Percentiles rank a stretch among this genome's conserved stretches.
These are phyloP conservation scores for Gortyna flavago DNA, from an alignment of 2,888 invertebrate species.

Conservation along the genomic window DNA sequence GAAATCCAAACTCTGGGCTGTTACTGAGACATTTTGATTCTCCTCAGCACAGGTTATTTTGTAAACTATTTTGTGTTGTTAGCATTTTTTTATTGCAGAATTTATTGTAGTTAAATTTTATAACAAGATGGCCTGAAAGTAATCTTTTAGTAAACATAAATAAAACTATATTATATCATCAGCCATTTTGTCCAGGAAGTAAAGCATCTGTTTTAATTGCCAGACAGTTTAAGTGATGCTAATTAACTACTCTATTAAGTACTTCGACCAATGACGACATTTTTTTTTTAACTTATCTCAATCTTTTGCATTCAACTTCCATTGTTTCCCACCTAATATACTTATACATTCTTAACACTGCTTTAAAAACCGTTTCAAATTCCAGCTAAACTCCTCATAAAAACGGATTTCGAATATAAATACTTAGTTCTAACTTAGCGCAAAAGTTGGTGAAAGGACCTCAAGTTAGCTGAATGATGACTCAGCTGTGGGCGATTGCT, in stretches of 20 bases:
- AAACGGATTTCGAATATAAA: conserved; percentile 39
- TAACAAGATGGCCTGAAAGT: too few relatives aligned
- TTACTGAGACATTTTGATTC: too few relatives aligned
- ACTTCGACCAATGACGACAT: neutral
- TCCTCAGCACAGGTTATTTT: too few relatives aligned
- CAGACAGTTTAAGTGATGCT: conserved; percentile 4
- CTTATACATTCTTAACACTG: neutral
- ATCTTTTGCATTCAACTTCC: neutral
- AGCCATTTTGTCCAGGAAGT: neutral
- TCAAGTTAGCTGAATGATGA: conserved; percentile 54
- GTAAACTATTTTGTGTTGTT: too few relatives aligned
- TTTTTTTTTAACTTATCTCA: neutral
- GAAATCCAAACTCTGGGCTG: too few relatives aligned
- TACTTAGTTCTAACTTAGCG: conserved; percentile 49
- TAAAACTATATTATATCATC: too few relatives aligned
- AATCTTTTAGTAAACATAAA: too few relatives aligned
- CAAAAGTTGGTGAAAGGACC: conserved; percentile 63
- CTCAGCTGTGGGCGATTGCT: conserved; percentile 63
- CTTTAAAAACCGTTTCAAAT: conserved; percentile 17
- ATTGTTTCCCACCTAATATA: neutral
- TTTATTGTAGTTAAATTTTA: too few relatives aligned
- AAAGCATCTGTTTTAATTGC: neutral
- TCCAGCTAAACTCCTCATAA: conserved; percentile 25
- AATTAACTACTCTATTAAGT: neutral
- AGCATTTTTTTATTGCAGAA: too few relatives aligned